Conservation (phyloP, 2,888 invertebrate genomes). For the Brenthis ino region DNA sequence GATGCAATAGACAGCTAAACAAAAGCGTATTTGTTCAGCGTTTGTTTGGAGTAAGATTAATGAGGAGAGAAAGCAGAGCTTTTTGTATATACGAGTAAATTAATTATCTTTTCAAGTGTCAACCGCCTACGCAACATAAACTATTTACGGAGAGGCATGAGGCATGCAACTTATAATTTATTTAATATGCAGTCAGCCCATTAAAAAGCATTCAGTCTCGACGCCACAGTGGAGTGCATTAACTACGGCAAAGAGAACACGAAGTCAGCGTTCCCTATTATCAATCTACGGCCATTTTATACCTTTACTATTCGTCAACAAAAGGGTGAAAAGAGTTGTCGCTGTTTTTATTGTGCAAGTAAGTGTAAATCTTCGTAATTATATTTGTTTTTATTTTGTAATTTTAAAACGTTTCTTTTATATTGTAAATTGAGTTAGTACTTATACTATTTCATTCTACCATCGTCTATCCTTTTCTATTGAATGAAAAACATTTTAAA, state of each 20-base stretch:
- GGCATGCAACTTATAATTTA: conserved; percentile 52
- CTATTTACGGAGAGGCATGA: conserved; percentile 53
- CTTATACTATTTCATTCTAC: not conserved
- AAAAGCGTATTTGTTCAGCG: conserved; percentile 30
- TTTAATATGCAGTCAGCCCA: conserved; percentile 62
- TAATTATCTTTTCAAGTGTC: conserved; percentile 50
- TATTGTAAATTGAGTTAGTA: conserved; percentile 4
- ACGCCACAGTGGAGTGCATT: conserved; percentile 57
- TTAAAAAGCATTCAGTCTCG: conserved; percentile 72
- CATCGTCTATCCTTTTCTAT: not conserved
- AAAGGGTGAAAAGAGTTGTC: conserved; percentile 19
- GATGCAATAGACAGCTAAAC: conserved; percentile 14
- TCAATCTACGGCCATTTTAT: conserved; percentile 34
- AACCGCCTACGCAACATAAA: conserved; percentile 44
- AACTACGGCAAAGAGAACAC: conserved; percentile 42
- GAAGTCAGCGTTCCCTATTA: conserved; percentile 27
- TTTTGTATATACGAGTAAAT: conserved; percentile 43
- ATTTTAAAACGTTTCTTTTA: not conserved
- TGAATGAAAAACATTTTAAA: conserved; percentile 1
- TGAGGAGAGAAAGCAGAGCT: conserved; percentile 35
- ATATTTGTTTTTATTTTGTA: conserved; percentile 15
- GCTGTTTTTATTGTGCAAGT: conserved; percentile 10
- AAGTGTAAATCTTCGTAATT: conserved; percentile 18
- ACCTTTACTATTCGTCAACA: conserved; percentile 21
- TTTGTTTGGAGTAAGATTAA: conserved; percentile 35